These are phyloP conservation scores for Podarcis lilfordi DNA, from an alignment of 2,797 vertebrate species.

Conservation along the genomic window DNA sequence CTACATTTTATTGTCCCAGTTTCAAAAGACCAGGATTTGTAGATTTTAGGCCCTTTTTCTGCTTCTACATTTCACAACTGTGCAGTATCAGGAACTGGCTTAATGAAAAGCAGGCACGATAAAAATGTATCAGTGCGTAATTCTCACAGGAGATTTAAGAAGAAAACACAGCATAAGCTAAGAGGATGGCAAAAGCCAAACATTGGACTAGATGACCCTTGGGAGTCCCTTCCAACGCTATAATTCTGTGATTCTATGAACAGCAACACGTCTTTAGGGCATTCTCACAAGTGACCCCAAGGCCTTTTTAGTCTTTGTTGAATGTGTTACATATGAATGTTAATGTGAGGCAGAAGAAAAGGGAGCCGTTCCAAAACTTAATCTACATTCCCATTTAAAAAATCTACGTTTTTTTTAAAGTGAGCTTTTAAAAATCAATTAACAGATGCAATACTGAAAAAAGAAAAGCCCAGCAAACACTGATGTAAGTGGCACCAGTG, in stretches of 20 bases:
- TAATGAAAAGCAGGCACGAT: conserved; percentile 10
- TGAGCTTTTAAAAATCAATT: background rate
- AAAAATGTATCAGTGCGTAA: conserved; percentile 1
- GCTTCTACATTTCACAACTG: background rate
- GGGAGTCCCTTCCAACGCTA: too few species aligned
- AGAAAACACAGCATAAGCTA: background rate
- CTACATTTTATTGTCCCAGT: background rate
- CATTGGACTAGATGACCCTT: background rate
- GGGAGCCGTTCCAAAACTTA: background rate
- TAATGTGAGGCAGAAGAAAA: conserved; percentile 4
- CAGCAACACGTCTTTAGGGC: background rate
- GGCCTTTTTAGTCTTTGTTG: conserved; percentile 7
- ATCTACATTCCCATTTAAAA: background rate
- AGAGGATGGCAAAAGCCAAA: conserved; percentile 11
- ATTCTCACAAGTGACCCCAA: conserved; percentile 3
- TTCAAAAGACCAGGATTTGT: background rate
- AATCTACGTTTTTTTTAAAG: background rate
- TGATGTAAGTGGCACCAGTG: background rate
- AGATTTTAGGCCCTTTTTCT: background rate
- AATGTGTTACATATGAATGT: conserved; percentile 1
- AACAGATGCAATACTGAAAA: background rate
- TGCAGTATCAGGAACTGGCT: background rate
- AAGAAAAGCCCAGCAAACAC: background rate
- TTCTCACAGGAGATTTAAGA: conserved; percentile 21
- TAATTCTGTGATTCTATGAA: too few species aligned